Evolutionary conservation across 2,797 vertebrate species (phyloP).

Genomic region (Mionectes olivaceus): DNA sequence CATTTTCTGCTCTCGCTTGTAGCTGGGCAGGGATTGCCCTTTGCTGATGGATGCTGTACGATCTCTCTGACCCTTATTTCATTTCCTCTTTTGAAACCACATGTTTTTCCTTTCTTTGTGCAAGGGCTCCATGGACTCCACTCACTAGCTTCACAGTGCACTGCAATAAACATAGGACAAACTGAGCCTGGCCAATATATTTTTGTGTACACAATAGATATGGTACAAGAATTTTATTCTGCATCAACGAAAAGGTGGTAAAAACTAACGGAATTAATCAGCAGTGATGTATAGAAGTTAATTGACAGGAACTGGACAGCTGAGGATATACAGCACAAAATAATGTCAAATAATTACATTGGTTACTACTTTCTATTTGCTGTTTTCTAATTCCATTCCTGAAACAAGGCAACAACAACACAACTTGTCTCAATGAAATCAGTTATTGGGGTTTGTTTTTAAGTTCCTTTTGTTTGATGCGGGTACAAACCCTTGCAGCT

Average conservation of each 20-base stretch:
- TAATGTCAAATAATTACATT: background rate
- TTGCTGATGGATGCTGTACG: slow-evolving; percentile 86
- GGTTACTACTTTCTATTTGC: background rate
- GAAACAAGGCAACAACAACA: background rate
- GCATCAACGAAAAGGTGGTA: background rate
- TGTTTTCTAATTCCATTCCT: background rate
- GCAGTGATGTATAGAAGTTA: background rate
- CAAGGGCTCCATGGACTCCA: slow-evolving; percentile 95
- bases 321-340: background rate
- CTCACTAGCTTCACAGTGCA: slow-evolving; percentile 92
- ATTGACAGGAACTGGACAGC: background rate
- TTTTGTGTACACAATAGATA: background rate
- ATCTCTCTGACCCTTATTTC: slow-evolving; percentile 91
- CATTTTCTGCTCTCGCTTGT: slow-evolving; percentile 91
- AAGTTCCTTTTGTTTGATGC: background rate
- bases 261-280: background rate
- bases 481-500: background rate
- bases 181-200: background rate
- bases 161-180: slow-evolving; percentile 79
- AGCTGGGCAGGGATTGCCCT: slow-evolving; percentile 87
- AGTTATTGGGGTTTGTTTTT: background rate
- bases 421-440: background rate
- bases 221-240: background rate
- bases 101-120: slow-evolving; percentile 89
- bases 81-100: slow-evolving; percentile 93